A percentile compares a stretch with the other conserved stretches of the same genome.
Evolutionary conservation across 2,113 vertebrate species (phyloP).

Genomic region (Lepus americanus): DNA sequence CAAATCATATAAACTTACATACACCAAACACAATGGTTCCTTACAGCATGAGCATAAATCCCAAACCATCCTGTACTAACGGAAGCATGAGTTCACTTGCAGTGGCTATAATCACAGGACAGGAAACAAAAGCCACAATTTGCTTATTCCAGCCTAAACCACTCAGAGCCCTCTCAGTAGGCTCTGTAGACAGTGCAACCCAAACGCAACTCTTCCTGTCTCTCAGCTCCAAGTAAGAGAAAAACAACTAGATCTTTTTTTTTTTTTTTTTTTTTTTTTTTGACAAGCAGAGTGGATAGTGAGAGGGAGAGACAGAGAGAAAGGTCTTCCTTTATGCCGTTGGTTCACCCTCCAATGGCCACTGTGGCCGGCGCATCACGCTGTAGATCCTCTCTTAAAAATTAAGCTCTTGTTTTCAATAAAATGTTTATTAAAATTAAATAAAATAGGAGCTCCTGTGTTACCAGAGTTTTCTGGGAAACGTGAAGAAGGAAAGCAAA

Average conservation of each 20-base stretch:
- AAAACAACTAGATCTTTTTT: background rate
- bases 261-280: too few relatives aligned
- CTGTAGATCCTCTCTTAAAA: background rate
- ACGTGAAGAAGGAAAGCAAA: background rate
- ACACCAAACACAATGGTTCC: background rate
- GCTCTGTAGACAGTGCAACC: background rate
- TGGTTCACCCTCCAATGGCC: too few relatives aligned
- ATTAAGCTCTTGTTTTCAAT: background rate
- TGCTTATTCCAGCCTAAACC: background rate
- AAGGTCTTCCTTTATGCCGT: too few relatives aligned
- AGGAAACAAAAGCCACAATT: background rate
- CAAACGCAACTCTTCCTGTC: background rate
- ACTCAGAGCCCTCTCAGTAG: background rate
- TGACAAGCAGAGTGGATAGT: too few relatives aligned
- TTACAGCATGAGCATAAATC: background rate
- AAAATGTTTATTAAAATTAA: slow-evolving; percentile 7
- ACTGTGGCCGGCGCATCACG: too few relatives aligned
- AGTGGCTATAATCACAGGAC: background rate
- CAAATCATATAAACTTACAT: background rate
- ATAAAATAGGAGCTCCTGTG: background rate
- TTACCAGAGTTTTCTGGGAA: background rate
- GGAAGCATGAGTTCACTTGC: background rate
- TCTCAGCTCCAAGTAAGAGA: background rate
- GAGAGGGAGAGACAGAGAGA: too few relatives aligned
- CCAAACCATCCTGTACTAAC: background rate